These are phyloP conservation scores for Ichneumon xanthorius DNA, from an alignment of 2,888 invertebrate species.

Conservation along the genomic window DNA sequence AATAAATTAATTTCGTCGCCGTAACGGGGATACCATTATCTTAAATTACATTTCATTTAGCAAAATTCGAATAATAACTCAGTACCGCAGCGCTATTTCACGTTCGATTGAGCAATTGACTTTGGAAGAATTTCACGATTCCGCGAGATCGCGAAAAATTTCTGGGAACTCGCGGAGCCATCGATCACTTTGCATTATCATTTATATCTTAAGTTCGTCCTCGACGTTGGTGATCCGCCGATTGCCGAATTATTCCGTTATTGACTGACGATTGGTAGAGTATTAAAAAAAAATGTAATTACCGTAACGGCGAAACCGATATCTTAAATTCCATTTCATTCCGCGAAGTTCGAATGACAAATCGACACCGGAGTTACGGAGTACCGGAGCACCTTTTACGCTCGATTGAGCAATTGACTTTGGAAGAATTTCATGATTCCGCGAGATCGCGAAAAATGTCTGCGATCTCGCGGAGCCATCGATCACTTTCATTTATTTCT, in stretches of 20 bases:
- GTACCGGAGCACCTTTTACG: too few species aligned
- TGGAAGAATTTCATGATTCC: slow-evolving; percentile 1
- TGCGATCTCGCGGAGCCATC: not conserved
- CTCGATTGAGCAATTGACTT: not conserved
- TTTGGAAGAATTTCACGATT: slow-evolving; percentile 8
- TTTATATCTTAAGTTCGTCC: slow-evolving; percentile 80
- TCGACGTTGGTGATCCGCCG: slow-evolving; percentile 86
- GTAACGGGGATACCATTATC: not conserved
- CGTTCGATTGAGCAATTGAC: not conserved
- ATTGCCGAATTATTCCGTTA: not conserved
- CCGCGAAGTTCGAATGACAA: not conserved
- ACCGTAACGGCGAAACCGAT: not conserved
- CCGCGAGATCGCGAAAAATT: not conserved
- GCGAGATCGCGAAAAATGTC: not conserved
- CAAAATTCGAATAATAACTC: not conserved
- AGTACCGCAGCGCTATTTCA: too few species aligned
- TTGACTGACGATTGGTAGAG: not conserved
- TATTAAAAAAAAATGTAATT: not conserved
- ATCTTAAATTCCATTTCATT: slow-evolving; percentile 1
- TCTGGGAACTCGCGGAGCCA: not conserved
- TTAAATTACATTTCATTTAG: not conserved
- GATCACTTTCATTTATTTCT: slow-evolving; percentile 65
- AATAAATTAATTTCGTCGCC: not conserved
- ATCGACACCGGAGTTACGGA: too few species aligned
- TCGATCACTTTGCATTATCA: slow-evolving; percentile 18